These are phyloP conservation scores for Tachuris rubrigastra DNA, from an alignment of 2,113 vertebrate genomes.

Conservation along the genomic window DNA sequence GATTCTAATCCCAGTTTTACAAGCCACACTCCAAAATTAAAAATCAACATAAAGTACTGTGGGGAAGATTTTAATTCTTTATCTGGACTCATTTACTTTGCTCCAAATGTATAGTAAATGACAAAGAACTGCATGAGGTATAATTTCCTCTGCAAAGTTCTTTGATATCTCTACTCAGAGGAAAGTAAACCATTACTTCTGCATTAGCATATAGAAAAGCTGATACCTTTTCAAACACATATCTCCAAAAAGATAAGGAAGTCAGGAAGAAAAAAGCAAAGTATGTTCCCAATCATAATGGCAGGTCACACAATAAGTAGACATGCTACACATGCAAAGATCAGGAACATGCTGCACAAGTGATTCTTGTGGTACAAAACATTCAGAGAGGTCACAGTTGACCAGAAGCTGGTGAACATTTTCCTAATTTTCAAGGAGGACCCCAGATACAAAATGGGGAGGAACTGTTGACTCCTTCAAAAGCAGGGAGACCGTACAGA, in stretches of 20 bases:
- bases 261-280: background rate
- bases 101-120: background rate
- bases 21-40: background rate
- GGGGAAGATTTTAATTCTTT: background rate
- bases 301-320: background rate
- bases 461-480: too few relatives aligned
- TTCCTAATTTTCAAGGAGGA: background rate
- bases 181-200: background rate
- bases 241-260: background rate
- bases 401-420: background rate
- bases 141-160: background rate
- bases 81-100: background rate
- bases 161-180: background rate
- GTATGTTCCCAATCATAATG: background rate
- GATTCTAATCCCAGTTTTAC: background rate
- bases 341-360: rapidly evolving
- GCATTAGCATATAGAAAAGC: background rate
- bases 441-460: too few relatives aligned
- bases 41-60: background rate
- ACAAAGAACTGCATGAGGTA: background rate
- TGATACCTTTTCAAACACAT: background rate
- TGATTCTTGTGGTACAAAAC: background rate
- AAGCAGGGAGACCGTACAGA: too few relatives aligned
- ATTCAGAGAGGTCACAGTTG: background rate
- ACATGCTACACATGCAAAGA: background rate